These are phyloP conservation scores for Suillia variegata DNA, from an alignment of 2,888 invertebrate species.

Conservation along the genomic window DNA sequence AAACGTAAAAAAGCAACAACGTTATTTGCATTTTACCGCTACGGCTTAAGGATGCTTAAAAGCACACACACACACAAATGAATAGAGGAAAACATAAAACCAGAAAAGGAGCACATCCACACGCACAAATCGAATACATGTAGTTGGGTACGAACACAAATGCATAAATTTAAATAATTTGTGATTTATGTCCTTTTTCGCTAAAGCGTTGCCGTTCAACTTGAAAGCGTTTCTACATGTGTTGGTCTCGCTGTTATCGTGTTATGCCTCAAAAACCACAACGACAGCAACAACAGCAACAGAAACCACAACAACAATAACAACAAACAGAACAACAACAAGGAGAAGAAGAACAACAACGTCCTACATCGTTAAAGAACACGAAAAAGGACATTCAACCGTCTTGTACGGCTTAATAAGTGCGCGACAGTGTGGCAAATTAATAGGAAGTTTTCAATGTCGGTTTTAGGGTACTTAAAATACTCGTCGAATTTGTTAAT, in stretches of 20 bases:
- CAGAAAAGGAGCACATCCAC: not conserved
- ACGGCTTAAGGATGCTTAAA: not conserved
- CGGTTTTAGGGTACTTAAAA: too few species aligned
- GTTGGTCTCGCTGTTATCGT: not conserved
- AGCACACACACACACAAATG: not conserved
- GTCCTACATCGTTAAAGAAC: not conserved
- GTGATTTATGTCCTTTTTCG: not conserved
- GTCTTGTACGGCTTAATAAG: not conserved
- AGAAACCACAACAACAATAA: not conserved
- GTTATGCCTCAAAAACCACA: not conserved
- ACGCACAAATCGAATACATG: not conserved
- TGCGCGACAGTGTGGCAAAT: too few species aligned
- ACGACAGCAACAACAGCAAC: not conserved
- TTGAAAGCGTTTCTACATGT: not conserved
- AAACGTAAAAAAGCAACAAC: too few species aligned
- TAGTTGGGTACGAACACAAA: too few species aligned
- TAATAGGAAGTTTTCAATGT: too few species aligned
- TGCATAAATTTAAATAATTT: conserved; percentile 2
- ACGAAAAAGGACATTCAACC: not conserved
- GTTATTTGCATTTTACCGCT: not conserved
- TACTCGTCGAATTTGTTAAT: too few species aligned
- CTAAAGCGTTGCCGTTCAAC: not conserved
- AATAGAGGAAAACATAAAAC: not conserved
- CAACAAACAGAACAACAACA: too few species aligned
- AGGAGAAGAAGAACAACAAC: not conserved